Percentiles rank a stretch among this genome's conserved stretches.
These are phyloP conservation scores for Leptopilina myrica DNA, from an alignment of 2,888 invertebrate genomes.

Conservation along the genomic window DNA sequence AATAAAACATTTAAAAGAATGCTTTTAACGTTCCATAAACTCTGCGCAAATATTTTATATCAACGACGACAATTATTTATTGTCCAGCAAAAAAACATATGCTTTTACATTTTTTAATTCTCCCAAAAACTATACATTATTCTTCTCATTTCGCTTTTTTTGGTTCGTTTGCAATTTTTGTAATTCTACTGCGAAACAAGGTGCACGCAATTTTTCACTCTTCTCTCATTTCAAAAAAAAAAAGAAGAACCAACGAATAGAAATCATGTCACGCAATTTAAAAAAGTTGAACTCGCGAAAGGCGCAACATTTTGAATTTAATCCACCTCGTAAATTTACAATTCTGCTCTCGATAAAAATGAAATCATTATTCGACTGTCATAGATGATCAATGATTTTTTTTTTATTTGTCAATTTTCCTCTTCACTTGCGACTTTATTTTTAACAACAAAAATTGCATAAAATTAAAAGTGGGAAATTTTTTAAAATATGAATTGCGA, in stretches of 20 bases:
- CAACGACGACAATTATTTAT: not conserved
- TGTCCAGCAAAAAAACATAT: not conserved
- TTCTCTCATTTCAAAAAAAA: slow-evolving; percentile 24
- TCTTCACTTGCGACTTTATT: no score
- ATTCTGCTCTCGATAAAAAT: slow-evolving; percentile 45
- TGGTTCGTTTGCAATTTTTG: slow-evolving; percentile 19
- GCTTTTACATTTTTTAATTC: not conserved
- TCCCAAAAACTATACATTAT: not conserved
- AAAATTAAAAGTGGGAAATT: no score
- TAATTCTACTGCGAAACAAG: slow-evolving; percentile 3
- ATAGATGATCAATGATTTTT: slow-evolving; percentile 52
- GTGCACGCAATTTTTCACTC: slow-evolving; percentile 23
- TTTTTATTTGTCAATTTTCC: not conserved
- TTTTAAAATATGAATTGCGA: not conserved
- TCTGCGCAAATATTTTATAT: not conserved
- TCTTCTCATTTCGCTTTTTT: not conserved
- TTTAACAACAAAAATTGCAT: no score
- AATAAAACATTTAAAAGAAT: not conserved
- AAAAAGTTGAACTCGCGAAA: slow-evolving; percentile 36
- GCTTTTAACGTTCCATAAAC: not conserved
- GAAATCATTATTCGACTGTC: slow-evolving; percentile 45
- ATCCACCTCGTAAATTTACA: slow-evolving; percentile 58
- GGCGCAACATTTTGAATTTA: slow-evolving; percentile 47
- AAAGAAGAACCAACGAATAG: not conserved
- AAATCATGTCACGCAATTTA: slow-evolving; percentile 31